These are phyloP conservation scores for Oxyscelio sp. DNA, from an alignment of 2,888 invertebrate genomes.

Conservation along the genomic window DNA sequence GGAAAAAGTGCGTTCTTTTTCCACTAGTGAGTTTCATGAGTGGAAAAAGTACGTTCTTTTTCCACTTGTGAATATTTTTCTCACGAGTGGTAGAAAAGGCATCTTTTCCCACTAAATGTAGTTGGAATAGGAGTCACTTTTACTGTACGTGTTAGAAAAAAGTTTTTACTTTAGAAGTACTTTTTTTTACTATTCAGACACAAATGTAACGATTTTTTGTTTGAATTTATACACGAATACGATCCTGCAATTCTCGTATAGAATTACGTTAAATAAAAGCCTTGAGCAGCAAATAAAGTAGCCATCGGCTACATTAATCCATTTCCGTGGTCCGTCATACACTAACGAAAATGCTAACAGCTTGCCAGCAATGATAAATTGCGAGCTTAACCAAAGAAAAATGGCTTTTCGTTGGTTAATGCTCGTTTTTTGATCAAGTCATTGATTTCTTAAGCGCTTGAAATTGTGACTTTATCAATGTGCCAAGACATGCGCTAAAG, in stretches of 20 bases:
- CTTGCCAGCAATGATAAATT: slow-evolving; percentile 41
- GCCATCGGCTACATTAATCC: slow-evolving; percentile 39
- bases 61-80: no score
- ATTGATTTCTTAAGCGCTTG: slow-evolving; percentile 40
- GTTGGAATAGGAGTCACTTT: no score
- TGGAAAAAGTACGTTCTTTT: no score
- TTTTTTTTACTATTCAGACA: no score
- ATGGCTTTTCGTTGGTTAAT: slow-evolving; percentile 38
- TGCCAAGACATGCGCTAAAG: not conserved
- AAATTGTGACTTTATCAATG: slow-evolving; percentile 31
- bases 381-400: slow-evolving; percentile 52
- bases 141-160: no score
- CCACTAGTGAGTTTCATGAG: no score
- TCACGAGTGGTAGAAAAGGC: no score
- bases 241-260: not conserved
- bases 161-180: no score
- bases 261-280: not conserved
- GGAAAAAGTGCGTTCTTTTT: no score
- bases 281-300: slow-evolving; percentile 18
- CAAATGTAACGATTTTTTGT: not conserved
- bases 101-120: no score
- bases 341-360: slow-evolving; percentile 41
- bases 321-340: slow-evolving; percentile 20
- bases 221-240: not conserved
- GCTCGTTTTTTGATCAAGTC: slow-evolving; percentile 50